Base-by-base conservation (phyloP, 2,888 invertebrate species). In the Drosophila lacicola region DNA sequence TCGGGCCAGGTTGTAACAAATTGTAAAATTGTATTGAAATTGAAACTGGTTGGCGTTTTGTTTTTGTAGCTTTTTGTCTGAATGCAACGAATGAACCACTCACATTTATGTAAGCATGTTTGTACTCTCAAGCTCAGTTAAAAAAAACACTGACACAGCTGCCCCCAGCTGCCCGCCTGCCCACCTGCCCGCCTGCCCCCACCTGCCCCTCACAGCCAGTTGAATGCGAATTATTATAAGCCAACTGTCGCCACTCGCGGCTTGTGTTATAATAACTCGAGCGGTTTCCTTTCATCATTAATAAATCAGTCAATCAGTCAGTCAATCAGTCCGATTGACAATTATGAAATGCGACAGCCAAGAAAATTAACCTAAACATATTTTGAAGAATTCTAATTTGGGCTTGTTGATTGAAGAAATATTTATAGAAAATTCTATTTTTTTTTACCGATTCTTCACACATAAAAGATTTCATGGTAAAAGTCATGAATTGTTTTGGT, bases 11-110 rank as follows among this genome's bases (percentile, higher is more conserved):
- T 79, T 82, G 86, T 88, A 82, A 88, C 68, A 85, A 82, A 85
- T 85, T 82, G 74, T 87, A 68, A 75, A 72, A 73, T 83, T 87
- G 82, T 89, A 83, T 83, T 83, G 82, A 89, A 83, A 89, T 83
- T 83, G 74, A 83, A 83, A 83, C 83, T 89, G 83, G 83, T 83
- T 89, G 79, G 75, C 85, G 54, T 82, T 70, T 76, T 74, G 68
- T 65, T 53, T 58, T 54, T 62, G 25, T 51, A 64, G 62, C 63
- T 57, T 73, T 66, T 65, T 56, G 34, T 60, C 54, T 58, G 44
- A 70, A 51, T 76, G 50, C 50, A 67, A 37, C 46, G 50, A 76
- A 21, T 55, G 49, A 58, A 50, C 50, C 34, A 33, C 21, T 21
- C 45, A 57, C 13, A 21, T 9, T 10, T 19, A 10, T 44, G 34